Percentiles rank a stretch among this genome's conserved stretches.
Evolutionary conservation across 2,113 vertebrate genomes (phyloP).

Genomic region (Eurypyga helias): DNA sequence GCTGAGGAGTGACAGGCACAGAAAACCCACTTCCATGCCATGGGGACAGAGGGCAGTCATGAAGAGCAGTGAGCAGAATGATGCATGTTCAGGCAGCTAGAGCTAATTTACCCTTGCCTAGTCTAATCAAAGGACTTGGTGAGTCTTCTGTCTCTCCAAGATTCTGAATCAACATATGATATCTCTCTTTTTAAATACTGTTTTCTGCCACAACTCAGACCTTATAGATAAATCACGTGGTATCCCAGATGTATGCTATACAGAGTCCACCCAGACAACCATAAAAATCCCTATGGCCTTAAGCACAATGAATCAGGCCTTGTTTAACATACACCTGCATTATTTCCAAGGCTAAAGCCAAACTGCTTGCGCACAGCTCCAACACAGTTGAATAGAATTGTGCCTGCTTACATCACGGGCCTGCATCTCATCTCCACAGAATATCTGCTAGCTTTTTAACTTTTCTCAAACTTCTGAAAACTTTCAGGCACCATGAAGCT

Average conservation of each 20-base stretch:
- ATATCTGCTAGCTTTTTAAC: not conserved
- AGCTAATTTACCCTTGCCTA: not conserved
- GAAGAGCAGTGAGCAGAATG: not conserved
- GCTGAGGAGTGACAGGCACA: not conserved
- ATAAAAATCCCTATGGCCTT: not conserved
- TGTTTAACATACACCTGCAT: not conserved
- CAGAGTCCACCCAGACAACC: not conserved
- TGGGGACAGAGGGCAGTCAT: not conserved
- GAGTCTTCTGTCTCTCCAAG: not conserved
- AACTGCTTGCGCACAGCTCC: not conserved
- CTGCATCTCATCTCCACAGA: not conserved
- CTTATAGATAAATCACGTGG: not conserved
- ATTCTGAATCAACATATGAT: not conserved
- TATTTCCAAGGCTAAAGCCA: not conserved
- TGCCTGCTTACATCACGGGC: not conserved
- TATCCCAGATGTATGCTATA: not conserved
- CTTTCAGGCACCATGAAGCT: not conserved
- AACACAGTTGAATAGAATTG: not conserved
- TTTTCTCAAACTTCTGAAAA: not conserved
- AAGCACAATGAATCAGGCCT: not conserved
- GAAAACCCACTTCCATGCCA: not conserved
- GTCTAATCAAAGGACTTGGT: not conserved
- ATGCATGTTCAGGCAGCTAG: not conserved
- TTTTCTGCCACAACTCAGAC: not conserved
- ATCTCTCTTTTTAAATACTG: not conserved